Evolutionary conservation across 2,797 vertebrate genomes (phyloP), one percentile per base, ranked within the genome.

Genomic region (Fringilla coelebs): DNA sequence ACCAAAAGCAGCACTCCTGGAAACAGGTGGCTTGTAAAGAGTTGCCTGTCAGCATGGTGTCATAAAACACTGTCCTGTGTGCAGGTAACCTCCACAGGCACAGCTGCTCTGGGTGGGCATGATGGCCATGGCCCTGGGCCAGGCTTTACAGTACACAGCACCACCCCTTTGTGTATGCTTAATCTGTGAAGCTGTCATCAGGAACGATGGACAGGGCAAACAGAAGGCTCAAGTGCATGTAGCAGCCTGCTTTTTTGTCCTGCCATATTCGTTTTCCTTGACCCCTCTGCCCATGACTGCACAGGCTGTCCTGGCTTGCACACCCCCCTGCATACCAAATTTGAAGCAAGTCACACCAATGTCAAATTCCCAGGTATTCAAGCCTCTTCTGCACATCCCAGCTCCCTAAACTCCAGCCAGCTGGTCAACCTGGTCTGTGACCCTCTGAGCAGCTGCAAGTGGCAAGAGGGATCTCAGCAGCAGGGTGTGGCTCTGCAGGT

Each of bases 71-170:
- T 73, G 34, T 22, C 19, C 25, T 29, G 41, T 49, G 25, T 0
- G 0, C 4, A 62, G 41, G 17, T 60, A 32, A 25, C 25, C 54
- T 74, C 15, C 5, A 17, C 29, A 88, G 38, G 45, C 57, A 46
- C 18, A 32, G 66, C 24, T 86, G 73, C 28, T 55, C 40, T 70
- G 67, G 10, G 34, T 19, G 71, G 67, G 11, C 17, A 25, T 4
- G 24, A 11, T 1, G 1, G 34, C 16, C 11, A 3, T 28, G 77
- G 46, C 46, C 62, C 17, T 84, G 17, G 26, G 45, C 48, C 26
- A 66, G 32, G 11, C 28, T 34, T 45, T 72, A 17, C 11, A 2
- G 15, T 20, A 9, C 0, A 0, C 67, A 67, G 43, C 7, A 11
- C 11, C 14, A 5, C 40, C 20, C 4, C 28, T 41, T 41, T 49